These are phyloP conservation scores for Ips nitidus DNA, from an alignment of 1,140 invertebrate species.

Conservation along the genomic window DNA sequence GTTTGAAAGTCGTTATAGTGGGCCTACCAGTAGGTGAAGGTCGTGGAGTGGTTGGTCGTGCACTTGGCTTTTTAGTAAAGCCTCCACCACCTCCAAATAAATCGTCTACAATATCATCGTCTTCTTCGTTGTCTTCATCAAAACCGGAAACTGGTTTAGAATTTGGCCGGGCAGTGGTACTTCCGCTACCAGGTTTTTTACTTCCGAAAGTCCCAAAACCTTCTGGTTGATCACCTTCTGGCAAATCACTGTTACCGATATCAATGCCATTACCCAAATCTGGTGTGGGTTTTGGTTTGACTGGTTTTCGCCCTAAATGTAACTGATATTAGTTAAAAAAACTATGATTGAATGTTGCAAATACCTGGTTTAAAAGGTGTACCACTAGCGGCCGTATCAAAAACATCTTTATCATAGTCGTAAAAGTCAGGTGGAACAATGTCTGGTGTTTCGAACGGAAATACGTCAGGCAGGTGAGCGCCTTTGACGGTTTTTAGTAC, in stretches of 20 bases:
- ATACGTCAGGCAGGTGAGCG: slow-evolving; percentile 56
- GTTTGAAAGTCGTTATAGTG: neutral
- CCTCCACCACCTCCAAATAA: slow-evolving; percentile 22
- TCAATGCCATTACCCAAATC: slow-evolving; percentile 42
- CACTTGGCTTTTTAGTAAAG: neutral
- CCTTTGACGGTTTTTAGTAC: slow-evolving; percentile 65
- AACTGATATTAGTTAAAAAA: no score
- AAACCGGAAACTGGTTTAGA: neutral
- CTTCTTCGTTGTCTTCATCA: neutral
- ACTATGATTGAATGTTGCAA: neutral
- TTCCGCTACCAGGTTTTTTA: neutral
- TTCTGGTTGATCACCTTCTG: slow-evolving; percentile 1
- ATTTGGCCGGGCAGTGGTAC: neutral
- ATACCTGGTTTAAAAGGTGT: slow-evolving; percentile 48
- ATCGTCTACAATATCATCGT: slow-evolving; percentile 33
- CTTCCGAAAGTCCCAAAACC: slow-evolving; percentile 14
- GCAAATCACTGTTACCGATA: slow-evolving; percentile 36
- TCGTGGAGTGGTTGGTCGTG: slow-evolving; percentile 9
- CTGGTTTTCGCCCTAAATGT: slow-evolving; percentile 6
- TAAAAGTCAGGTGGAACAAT: slow-evolving; percentile 53
- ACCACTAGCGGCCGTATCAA: slow-evolving; percentile 57
- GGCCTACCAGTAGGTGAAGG: slow-evolving; percentile 28
- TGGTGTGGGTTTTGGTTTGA: slow-evolving; percentile 45
- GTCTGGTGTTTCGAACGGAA: slow-evolving; percentile 52
- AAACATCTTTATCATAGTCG: slow-evolving; percentile 47